Evolutionary conservation across 2,797 vertebrate species (phyloP).

Genomic region (Novumbra hubbsi): DNA sequence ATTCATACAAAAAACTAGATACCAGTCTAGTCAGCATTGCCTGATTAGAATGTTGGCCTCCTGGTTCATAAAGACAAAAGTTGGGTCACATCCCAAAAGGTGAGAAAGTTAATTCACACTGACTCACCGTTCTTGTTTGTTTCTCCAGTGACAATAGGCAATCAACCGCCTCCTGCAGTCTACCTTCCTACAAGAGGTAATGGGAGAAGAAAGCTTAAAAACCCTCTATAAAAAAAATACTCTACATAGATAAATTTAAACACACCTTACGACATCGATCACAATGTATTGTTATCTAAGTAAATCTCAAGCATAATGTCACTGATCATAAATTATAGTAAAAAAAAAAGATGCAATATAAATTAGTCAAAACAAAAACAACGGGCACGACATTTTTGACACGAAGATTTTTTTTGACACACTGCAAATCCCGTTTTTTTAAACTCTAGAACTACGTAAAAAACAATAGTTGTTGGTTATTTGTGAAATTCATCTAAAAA

Average conservation of each 20-base stretch:
- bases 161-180: conserved; percentile 95
- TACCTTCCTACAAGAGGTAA: conserved; percentile 83
- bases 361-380: neutral
- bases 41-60: neutral
- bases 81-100: neutral
- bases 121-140: conserved; percentile 96
- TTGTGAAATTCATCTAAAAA: no score
- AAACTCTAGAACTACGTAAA: no score
- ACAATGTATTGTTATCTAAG: neutral
- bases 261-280: neutral
- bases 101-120: conserved; percentile 48
- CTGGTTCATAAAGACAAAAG: neutral
- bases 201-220: neutral
- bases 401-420: neutral
- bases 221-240: neutral
- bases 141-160: conserved; percentile 94
- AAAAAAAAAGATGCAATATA: neutral
- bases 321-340: neutral
- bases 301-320: neutral
- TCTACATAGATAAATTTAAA: neutral
- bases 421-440: no score
- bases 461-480: no score
- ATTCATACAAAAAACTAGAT: neutral
- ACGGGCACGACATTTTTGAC: neutral
- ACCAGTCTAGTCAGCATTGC: neutral